phyloP scores from a whole-genome alignment of 1,140 invertebrate genomes.

The Drosophila nasuta region DNA sequence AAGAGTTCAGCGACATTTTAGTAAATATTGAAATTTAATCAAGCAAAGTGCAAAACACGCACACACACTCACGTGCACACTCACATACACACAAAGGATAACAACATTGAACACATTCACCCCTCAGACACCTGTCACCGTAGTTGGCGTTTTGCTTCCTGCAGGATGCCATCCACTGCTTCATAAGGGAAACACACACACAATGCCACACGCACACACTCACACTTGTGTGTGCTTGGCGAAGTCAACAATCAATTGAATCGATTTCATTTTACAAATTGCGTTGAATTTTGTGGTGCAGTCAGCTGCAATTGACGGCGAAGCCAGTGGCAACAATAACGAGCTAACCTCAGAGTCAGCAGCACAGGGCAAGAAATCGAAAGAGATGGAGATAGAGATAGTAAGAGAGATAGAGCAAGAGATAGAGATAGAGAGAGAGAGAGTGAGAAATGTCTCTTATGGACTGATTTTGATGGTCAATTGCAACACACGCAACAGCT shows the following conservation, averaged over 20 bases:
- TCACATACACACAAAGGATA: constrained; percentile 42
- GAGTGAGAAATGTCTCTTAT: constrained; percentile 45
- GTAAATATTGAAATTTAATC: constrained; percentile 84
- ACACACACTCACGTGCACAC: constrained; percentile 23
- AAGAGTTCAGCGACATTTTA: constrained; percentile 83
- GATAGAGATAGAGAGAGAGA: constrained; percentile 1
- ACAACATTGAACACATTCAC: constrained; percentile 59
- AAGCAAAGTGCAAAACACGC: constrained; percentile 75
- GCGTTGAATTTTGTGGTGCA: constrained; percentile 83
- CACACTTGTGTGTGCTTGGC: constrained; percentile 40
- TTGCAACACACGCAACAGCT: constrained; percentile 68
- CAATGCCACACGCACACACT: constrained; percentile 26
- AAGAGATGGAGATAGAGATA: neutral
- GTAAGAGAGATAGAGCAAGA: neutral
- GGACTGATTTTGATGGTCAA: constrained; percentile 76
- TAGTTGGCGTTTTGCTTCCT: constrained; percentile 54
- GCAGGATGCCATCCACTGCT: constrained; percentile 58
- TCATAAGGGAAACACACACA: constrained; percentile 50
- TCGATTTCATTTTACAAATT: constrained; percentile 84
- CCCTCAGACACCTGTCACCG: constrained; percentile 78
- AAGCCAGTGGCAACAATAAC: constrained; percentile 79
- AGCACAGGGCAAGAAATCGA: constrained; percentile 1
- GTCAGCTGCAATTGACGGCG: constrained; percentile 80
- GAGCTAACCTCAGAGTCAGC: constrained; percentile 52
- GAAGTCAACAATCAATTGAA: constrained; percentile 83